phyloP scores from a whole-genome alignment of 2,888 invertebrate species.

The Acrobasis suavella region DNA sequence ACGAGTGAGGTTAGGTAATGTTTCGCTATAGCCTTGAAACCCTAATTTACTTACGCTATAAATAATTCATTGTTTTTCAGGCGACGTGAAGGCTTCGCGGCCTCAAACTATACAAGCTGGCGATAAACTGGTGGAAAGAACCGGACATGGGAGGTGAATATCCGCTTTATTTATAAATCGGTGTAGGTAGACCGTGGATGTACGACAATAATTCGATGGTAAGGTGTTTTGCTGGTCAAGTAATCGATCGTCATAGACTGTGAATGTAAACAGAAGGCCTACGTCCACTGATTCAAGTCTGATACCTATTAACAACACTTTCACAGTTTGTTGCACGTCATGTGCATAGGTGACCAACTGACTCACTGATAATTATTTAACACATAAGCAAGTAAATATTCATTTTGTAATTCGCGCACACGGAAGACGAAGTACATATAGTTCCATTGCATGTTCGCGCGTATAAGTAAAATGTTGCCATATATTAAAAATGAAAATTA shows the following conservation, averaged over 20 bases:
- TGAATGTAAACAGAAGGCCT: neutral
- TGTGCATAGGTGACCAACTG: neutral
- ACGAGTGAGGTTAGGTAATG: slow-evolving; percentile 20
- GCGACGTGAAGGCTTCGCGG: slow-evolving; percentile 38
- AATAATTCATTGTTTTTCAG: slow-evolving; percentile 35
- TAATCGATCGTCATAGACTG: slow-evolving; percentile 4
- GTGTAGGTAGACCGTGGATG: slow-evolving; percentile 17
- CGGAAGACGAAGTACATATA: no score
- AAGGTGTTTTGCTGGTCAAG: slow-evolving; percentile 11
- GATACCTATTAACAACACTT: neutral
- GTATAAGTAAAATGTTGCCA: no score
- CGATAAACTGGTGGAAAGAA: slow-evolving; percentile 60
- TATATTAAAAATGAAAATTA: no score
- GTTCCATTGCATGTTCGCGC: no score
- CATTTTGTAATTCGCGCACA: no score
- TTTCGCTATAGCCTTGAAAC: slow-evolving; percentile 18
- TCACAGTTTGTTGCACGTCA: neutral
- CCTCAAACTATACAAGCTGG: slow-evolving; percentile 42
- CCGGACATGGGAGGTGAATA: slow-evolving; percentile 61
- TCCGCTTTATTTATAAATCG: slow-evolving; percentile 27
- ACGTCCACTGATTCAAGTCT: neutral
- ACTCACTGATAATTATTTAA: neutral
- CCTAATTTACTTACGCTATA: slow-evolving; percentile 19
- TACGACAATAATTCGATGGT: neutral
- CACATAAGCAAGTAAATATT: no score